Percentiles rank a stretch among this genome's conserved stretches.
Evolutionary conservation across 2,888 invertebrate genomes (phyloP).

Genomic region (Lamproptera curius): DNA sequence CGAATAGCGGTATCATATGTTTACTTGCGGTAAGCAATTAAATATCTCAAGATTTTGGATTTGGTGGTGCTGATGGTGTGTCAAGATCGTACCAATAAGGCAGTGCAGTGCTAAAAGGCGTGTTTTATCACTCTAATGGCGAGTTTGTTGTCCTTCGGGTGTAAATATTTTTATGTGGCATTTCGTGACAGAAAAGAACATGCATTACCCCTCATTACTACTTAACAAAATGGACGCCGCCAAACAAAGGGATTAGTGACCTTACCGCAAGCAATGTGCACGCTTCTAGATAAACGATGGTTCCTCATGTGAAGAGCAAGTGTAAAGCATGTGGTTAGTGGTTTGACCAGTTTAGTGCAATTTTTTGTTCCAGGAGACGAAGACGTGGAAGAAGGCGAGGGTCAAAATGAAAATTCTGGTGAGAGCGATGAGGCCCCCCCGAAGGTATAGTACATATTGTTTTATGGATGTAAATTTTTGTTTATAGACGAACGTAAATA

Average conservation of each 20-base stretch:
- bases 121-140: constrained; percentile 38
- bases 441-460: constrained; percentile 58
- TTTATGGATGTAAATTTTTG: neutral
- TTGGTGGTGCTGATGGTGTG: constrained; percentile 31
- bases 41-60: constrained; percentile 64
- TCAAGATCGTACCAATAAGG: constrained; percentile 31
- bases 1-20: constrained; percentile 80
- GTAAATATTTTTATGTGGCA: constrained; percentile 77
- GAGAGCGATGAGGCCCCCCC: constrained; percentile 85
- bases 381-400: constrained; percentile 83
- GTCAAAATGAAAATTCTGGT: constrained; percentile 83
- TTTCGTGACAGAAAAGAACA: constrained; percentile 80
- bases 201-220: constrained; percentile 83
- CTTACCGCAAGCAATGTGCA: constrained; percentile 70
- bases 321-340: constrained; percentile 45
- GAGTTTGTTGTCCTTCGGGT: constrained; percentile 64
- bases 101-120: constrained; percentile 27
- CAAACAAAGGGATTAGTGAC: constrained; percentile 86
- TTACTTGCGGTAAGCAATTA: constrained; percentile 78
- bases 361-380: constrained; percentile 78
- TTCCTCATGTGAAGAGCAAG: constrained; percentile 42
- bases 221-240: constrained; percentile 88
- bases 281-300: constrained; percentile 45
- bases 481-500: too few species aligned
- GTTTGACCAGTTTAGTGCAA: constrained; percentile 64